phyloP scores from a whole-genome alignment of 2,113 vertebrate species.

The Ginglymostoma cirratum region DNA sequence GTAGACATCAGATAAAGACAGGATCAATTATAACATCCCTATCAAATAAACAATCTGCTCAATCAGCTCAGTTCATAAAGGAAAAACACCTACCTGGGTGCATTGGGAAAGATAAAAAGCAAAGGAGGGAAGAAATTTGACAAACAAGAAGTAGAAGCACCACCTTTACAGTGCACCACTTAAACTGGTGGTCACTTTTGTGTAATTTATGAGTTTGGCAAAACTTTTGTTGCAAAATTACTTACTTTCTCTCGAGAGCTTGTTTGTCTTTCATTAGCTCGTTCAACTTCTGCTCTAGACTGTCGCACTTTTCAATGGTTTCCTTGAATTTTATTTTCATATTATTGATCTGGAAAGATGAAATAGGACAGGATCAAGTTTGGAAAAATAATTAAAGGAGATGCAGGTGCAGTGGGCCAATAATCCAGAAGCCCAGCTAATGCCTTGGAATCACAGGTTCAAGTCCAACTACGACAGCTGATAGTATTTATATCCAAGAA shows the following conservation, averaged over 20 bases:
- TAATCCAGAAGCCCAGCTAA: too few relatives aligned
- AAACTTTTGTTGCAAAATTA: slow-evolving; percentile 34
- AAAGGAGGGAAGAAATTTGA: not conserved
- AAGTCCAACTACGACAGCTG: too few relatives aligned
- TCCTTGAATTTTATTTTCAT: slow-evolving; percentile 99
- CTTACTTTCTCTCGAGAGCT: slow-evolving; percentile 84
- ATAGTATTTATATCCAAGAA: too few relatives aligned
- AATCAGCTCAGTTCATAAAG: not conserved
- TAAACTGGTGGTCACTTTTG: not conserved
- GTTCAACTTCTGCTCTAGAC: slow-evolving; percentile 77
- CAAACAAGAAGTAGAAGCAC: not conserved
- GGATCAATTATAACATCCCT: not conserved
- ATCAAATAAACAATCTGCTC: not conserved
- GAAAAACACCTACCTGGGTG: not conserved
- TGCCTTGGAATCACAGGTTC: too few relatives aligned
- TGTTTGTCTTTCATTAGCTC: slow-evolving; percentile 88
- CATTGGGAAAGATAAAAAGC: not conserved
- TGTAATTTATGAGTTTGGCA: not conserved
- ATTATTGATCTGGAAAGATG: slow-evolving; percentile 80
- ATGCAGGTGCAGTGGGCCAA: too few relatives aligned
- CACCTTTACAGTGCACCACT: not conserved
- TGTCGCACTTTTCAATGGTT: slow-evolving; percentile 94
- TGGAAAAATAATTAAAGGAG: not conserved
- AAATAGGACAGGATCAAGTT: slow-evolving; percentile 38
- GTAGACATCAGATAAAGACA: not conserved